Base-by-base conservation (phyloP, 2,888 invertebrate genomes). In the Pyrgus malvae region DNA sequence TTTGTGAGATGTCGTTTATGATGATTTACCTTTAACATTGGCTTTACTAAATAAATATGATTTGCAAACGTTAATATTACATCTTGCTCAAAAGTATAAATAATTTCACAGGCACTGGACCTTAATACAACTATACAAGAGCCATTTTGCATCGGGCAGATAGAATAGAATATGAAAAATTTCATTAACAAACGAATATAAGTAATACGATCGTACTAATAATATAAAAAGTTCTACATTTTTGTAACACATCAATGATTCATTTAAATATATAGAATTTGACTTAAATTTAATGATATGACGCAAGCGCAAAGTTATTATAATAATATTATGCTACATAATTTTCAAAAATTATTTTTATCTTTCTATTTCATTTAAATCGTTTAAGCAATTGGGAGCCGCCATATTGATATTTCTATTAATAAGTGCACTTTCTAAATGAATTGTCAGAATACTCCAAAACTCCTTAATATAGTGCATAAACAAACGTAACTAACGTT, bases 241-340 rank as follows among this genome's bases (percentile, higher is more conserved):
- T 44, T 33, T 56, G 55, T 62, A 58, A 59, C 60, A 69, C 64
- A 61, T 54, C 23, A 31, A 46, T 61, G 56, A 57, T 62, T 55
- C 65, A 68, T 56, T 72, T 65, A 68, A 72, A 63, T 68, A 62
- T 65, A 64, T 61, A 61, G 55, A 61, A 48, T 50, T 64, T 71
- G 67, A 74, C 85, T 82, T 87, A 86, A 75, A 59, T 61, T 74
- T 87, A 88, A 83, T 88, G 88, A 88, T 88, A 88, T 88, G 87
- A 83, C 69, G 78, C 76, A 84, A 87, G 84, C 84, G 83, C 84
- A 78, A 83, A 72, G 54, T 46, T 54, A 33, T 46, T 29, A 42
- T n/a, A n/a, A n/a, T n/a, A n/a, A n/a, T n/a, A n/a, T n/a, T n/a
- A 12, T 54, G 40, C 53, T 53, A 53, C 38, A 12, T 37, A 35